Conservation (phyloP, 2,797 vertebrate genomes). For the Macropodus opercularis region DNA sequence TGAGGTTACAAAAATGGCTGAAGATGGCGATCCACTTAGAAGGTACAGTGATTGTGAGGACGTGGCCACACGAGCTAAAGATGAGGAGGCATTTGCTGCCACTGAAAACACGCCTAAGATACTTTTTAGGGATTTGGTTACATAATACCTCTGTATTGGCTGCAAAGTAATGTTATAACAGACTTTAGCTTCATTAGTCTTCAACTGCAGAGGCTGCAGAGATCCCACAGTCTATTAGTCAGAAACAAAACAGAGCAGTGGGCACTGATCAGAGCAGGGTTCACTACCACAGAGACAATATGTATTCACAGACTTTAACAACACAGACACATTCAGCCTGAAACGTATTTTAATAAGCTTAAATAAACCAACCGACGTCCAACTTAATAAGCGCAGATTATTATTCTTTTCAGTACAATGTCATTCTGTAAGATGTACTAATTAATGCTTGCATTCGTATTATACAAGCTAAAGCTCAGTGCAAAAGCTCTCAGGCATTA, state of each 20-base stretch:
- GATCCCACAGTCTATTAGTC: too few species aligned
- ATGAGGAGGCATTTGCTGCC: too few species aligned
- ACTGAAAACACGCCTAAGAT: too few species aligned
- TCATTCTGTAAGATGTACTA: background rate
- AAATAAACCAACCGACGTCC: background rate
- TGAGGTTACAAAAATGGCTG: too few species aligned
- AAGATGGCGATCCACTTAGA: too few species aligned
- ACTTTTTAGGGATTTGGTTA: too few species aligned
- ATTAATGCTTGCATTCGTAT: slow-evolving; percentile 8
- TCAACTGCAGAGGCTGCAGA: background rate
- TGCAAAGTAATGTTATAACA: background rate
- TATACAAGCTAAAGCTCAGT: background rate
- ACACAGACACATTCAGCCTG: background rate
- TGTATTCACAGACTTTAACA: background rate
- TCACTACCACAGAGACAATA: slow-evolving; percentile 7
- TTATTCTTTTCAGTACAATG: background rate
- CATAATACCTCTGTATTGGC: too few species aligned
- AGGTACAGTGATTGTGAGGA: too few species aligned
- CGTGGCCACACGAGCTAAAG: too few species aligned
- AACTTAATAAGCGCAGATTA: background rate
- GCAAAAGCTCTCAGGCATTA: background rate
- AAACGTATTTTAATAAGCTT: slow-evolving; percentile 1
- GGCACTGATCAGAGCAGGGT: background rate
- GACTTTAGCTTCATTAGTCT: background rate
- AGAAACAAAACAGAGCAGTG: background rate